phyloP scores from a whole-genome alignment of 2,888 invertebrate species.

The Malachius bipustulatus region DNA sequence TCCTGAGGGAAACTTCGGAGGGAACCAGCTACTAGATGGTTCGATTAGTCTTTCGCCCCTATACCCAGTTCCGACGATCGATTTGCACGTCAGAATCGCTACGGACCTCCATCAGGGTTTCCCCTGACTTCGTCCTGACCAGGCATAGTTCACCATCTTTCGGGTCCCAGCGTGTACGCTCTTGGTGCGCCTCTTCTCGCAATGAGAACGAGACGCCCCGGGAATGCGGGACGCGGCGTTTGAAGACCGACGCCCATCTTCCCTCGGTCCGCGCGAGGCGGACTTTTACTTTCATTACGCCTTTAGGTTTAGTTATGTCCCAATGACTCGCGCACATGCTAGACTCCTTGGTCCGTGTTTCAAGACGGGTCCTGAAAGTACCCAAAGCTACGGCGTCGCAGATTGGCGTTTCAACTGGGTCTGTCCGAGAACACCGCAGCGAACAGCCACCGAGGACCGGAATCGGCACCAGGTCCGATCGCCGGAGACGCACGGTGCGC shows the following conservation, averaged over 20 bases:
- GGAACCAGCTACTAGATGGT: slow-evolving; percentile 70
- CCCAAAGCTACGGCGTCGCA: slow-evolving; percentile 33
- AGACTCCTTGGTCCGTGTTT: slow-evolving; percentile 68
- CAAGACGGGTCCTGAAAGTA: slow-evolving; percentile 55
- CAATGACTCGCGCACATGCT: slow-evolving; percentile 60
- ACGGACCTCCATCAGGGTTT: slow-evolving; percentile 60
- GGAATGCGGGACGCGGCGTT: slow-evolving; percentile 27
- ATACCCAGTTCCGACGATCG: slow-evolving; percentile 65
- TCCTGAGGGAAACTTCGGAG: slow-evolving; percentile 66
- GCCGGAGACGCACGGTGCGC: slow-evolving; percentile 27
- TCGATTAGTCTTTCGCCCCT: slow-evolving; percentile 62
- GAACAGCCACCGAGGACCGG: slow-evolving; percentile 13
- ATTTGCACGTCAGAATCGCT: slow-evolving; percentile 70
- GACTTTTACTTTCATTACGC: slow-evolving; percentile 55
- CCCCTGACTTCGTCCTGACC: slow-evolving; percentile 57
- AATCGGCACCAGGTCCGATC: slow-evolving; percentile 17
- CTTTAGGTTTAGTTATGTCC: slow-evolving; percentile 46
- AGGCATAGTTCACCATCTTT: slow-evolving; percentile 65
- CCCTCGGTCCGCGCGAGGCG: slow-evolving; percentile 32
- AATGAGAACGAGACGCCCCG: slow-evolving; percentile 42
- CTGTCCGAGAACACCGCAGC: slow-evolving; percentile 19
- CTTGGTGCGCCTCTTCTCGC: slow-evolving; percentile 43
- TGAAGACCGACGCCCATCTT: slow-evolving; percentile 38
- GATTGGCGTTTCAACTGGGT: slow-evolving; percentile 23
- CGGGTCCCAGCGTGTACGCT: slow-evolving; percentile 58